Evolutionary conservation across 2,113 vertebrate species (phyloP).

Genomic region (Lepus americanus): DNA sequence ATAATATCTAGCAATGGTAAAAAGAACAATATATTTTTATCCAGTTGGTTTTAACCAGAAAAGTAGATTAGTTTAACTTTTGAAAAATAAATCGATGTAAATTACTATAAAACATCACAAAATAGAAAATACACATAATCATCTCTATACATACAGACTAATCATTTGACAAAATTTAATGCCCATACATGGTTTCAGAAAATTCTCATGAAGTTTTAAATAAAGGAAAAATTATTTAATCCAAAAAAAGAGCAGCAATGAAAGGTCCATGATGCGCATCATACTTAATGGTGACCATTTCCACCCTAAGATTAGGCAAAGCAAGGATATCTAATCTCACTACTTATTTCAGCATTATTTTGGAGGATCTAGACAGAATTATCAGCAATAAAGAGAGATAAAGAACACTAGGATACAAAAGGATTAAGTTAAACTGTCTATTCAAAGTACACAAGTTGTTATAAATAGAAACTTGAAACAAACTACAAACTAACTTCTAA

Average conservation of each 20-base stretch:
- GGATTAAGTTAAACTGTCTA: not conserved
- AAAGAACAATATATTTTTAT: constrained; percentile 8
- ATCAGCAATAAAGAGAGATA: not conserved
- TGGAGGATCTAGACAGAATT: not conserved
- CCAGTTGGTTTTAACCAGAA: not conserved
- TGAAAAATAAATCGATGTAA: not conserved
- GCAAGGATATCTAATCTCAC: not conserved
- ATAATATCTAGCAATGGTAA: not conserved
- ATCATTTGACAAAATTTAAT: not conserved
- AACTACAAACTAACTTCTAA: not conserved
- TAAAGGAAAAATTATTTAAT: not conserved
- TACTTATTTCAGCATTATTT: not conserved
- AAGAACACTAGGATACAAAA: not conserved
- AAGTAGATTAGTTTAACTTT: not conserved
- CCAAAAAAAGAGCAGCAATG: not conserved
- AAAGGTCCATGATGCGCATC: not conserved
- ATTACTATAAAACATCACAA: not conserved
- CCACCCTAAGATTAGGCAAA: not conserved
- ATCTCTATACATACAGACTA: not conserved
- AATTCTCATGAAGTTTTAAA: not conserved
- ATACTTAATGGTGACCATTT: not conserved
- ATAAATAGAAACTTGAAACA: not conserved
- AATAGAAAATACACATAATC: not conserved
- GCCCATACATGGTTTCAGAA: not conserved
- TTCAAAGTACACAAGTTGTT: not conserved